A percentile compares a stretch with the other conserved stretches of the same genome.
Evolutionary conservation across 2,113 vertebrate genomes (phyloP).

Genomic region (Larimichthys polyactis): DNA sequence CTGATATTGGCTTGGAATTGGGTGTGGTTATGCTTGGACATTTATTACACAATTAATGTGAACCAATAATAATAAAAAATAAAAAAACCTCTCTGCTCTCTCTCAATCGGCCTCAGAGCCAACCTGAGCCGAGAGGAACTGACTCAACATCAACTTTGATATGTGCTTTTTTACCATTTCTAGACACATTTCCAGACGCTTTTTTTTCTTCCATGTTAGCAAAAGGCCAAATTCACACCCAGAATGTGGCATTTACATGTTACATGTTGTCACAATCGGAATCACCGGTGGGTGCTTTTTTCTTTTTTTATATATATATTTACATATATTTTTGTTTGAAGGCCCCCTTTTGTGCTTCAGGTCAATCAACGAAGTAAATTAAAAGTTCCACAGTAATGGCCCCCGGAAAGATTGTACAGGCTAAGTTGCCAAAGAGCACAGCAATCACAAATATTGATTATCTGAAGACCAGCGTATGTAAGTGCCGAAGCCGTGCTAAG

Average conservation of each 20-base stretch:
- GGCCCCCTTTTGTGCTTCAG: not conserved
- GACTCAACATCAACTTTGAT: too few relatives aligned
- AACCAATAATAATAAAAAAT: too few relatives aligned
- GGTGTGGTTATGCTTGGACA: too few relatives aligned
- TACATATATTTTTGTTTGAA: not conserved
- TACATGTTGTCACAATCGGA: not conserved
- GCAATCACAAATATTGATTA: conserved; percentile 26
- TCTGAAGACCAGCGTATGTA: not conserved
- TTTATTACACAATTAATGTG: too few relatives aligned
- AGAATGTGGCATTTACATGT: not conserved
- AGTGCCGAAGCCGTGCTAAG: not conserved
- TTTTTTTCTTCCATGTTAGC: too few relatives aligned
- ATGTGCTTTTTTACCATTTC: too few relatives aligned
- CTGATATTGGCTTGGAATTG: too few relatives aligned
- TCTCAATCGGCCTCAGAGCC: too few relatives aligned
- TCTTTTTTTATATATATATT: not conserved
- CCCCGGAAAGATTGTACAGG: not conserved
- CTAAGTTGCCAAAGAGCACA: not conserved
- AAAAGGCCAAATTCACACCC: not conserved
- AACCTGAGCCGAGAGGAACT: too few relatives aligned
- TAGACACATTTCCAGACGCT: too few relatives aligned
- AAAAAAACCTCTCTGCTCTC: too few relatives aligned
- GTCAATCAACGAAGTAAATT: conserved; percentile 9
- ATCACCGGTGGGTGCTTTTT: not conserved
- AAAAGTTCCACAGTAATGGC: not conserved